Percentiles rank a stretch among this genome's conserved stretches.
phyloP scores from a whole-genome alignment of 2,113 vertebrate genomes.

The Gambusia holbrooki region DNA sequence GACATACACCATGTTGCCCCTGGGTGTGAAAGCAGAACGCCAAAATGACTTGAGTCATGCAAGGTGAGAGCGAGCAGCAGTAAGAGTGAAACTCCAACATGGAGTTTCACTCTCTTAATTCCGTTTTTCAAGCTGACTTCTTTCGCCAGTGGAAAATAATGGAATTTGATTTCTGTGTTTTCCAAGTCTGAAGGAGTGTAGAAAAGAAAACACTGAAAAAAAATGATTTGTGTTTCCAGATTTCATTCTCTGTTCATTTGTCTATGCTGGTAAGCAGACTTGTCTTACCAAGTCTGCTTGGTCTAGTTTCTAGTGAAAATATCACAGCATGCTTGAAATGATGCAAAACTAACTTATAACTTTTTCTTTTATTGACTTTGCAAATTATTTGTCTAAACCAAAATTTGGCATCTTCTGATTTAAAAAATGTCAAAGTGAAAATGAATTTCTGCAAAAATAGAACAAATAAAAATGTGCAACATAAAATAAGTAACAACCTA shows the following conservation, averaged over 20 bases:
- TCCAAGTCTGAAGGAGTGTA: not conserved
- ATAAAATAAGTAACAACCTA: too few relatives aligned
- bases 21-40: constrained; percentile 35
- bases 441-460: too few relatives aligned
- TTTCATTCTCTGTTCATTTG: not conserved
- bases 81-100: not conserved
- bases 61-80: constrained; percentile 1
- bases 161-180: not conserved
- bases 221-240: not conserved
- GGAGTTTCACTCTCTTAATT: not conserved
- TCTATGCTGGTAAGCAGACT: not conserved
- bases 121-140: constrained; percentile 5
- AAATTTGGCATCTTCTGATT: too few relatives aligned
- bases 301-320: too few relatives aligned
- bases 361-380: too few relatives aligned
- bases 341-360: too few relatives aligned
- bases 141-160: not conserved
- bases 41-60: constrained; percentile 3
- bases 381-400: too few relatives aligned
- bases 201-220: not conserved
- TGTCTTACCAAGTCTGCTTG: too few relatives aligned
- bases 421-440: too few relatives aligned
- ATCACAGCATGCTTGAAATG: too few relatives aligned
- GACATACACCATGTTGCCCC: constrained; percentile 37
- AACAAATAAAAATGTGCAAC: too few relatives aligned